Base-by-base conservation (phyloP, 2,113 vertebrate genomes). In the Leucopsar rothschildi region DNA sequence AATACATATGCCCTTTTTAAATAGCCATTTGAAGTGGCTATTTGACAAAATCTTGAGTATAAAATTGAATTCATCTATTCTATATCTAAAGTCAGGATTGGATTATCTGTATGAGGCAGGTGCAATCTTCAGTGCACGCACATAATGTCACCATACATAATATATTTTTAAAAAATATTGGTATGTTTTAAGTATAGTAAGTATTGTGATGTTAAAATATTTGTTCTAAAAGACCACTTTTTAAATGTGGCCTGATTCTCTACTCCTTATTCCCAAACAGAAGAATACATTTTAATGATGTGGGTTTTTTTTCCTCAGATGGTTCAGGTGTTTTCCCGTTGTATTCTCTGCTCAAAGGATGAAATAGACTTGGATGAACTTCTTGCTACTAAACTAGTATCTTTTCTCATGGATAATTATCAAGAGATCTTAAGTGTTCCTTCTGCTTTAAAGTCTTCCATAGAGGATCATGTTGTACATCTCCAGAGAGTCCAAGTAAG, bases 281-380 rank as follows among this genome's bases (percentile, higher is more conserved):
- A 60, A 71, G 86, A 71, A 56, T 39, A n/a, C 4, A 24, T 27
- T 33, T 18, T 50, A 65, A 40, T 59, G 1, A 7, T 47, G 13
- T 50, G 49, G 21, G 2, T 9, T 27, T 71, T 59, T 57, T 59
- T 59, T 15, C 22, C 72, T 44, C 50, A 99, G 98, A 98, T 99
- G 97, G 97, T 98, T 75, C 98, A 99, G 96, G 98, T 97, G 0
- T 99, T 99, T 98, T 98, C 98, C n/a, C 98, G 39, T 50, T 98
- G 98, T 94, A 98, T 99, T 93, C 97, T 99, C 66, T 98, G 98
- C 93, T 99, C 98, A 64, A 98, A 98, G 68, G 98, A 98, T 83
- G 98, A 99, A 91, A 97, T 98, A 59, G 98, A 99, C 75, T 96
- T 99, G 95, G 98, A 99, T 97, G 98, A 99, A 82, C 96, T 99